A percentile compares a stretch with the other conserved stretches of the same genome.
phyloP scores from a whole-genome alignment of 1,140 invertebrate species.

The Cheumatopsyche charites region DNA sequence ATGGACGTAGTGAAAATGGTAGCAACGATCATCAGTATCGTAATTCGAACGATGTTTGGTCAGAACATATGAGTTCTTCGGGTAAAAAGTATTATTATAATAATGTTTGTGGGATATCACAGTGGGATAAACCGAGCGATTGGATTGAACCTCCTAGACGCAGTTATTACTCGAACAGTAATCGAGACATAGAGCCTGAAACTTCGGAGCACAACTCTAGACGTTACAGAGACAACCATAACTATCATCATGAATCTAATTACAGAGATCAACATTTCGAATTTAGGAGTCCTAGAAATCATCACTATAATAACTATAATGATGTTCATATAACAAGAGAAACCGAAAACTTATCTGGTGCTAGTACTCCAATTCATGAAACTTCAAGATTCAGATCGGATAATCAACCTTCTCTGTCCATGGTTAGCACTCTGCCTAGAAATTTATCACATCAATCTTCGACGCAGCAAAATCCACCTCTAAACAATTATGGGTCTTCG shows the following conservation, averaged over 20 bases:
- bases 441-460: constrained; percentile 43
- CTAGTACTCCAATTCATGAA: constrained; percentile 75
- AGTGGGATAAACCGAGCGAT: constrained; percentile 89
- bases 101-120: constrained; percentile 85
- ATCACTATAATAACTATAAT: constrained; percentile 29
- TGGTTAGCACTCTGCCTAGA: constrained; percentile 51
- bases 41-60: constrained; percentile 64
- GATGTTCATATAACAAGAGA: constrained; percentile 60
- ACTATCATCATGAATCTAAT: constrained; percentile 32
- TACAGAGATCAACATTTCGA: constrained; percentile 41
- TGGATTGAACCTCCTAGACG: constrained; percentile 67
- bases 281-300: background rate
- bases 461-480: constrained; percentile 22
- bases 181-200: constrained; percentile 51
- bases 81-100: constrained; percentile 89
- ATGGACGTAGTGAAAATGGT: constrained; percentile 36
- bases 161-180: constrained; percentile 44
- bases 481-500: constrained; percentile 37
- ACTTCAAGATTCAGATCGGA: constrained; percentile 51
- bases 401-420: constrained; percentile 54
- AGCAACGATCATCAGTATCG: constrained; percentile 4
- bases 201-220: constrained; percentile 33
- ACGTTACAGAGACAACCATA: constrained; percentile 34
- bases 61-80: constrained; percentile 86
- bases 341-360: constrained; percentile 81